A percentile compares a stretch with the other conserved stretches of the same genome.
phyloP scores from a whole-genome alignment of 2,797 vertebrate species.

The Poeciliopsis gracilis region DNA sequence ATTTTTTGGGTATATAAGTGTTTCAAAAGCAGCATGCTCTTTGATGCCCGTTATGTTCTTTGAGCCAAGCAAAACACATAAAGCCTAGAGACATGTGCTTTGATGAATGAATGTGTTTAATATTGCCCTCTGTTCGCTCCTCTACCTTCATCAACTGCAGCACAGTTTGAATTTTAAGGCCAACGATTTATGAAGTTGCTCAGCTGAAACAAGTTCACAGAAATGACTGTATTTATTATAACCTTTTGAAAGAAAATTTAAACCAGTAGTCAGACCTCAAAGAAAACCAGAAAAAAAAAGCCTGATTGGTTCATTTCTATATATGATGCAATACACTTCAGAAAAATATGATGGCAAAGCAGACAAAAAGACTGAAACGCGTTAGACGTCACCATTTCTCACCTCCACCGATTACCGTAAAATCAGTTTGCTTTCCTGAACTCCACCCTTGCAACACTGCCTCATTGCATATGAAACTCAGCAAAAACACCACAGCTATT shows the following conservation, averaged over 20 bases:
- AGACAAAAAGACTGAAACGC: slow-evolving; percentile 18
- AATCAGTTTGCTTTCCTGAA: slow-evolving; percentile 24
- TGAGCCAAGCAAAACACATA: background rate
- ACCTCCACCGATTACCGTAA: background rate
- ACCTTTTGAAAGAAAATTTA: background rate
- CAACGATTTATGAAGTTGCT: background rate
- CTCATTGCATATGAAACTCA: slow-evolving; percentile 43
- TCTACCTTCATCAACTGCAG: background rate
- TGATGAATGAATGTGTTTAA: background rate
- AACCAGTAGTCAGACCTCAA: background rate
- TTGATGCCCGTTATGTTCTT: background rate
- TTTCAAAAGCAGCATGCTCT: background rate
- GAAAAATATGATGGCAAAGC: background rate
- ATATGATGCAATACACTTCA: background rate
- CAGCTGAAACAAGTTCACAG: background rate
- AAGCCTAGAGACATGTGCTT: background rate
- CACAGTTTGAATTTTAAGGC: background rate
- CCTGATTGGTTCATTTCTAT: too few species aligned
- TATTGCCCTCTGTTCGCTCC: background rate
- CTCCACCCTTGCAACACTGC: slow-evolving; percentile 21
- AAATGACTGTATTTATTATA: background rate
- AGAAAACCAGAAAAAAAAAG: background rate
- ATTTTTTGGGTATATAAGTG: background rate
- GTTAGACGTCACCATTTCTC: slow-evolving; percentile 19
- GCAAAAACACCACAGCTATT: slow-evolving; percentile 64